Percentiles rank a stretch among this genome's conserved stretches.
phyloP scores from a whole-genome alignment of 1,140 invertebrate genomes.

The Teleopsis dalmanni region DNA sequence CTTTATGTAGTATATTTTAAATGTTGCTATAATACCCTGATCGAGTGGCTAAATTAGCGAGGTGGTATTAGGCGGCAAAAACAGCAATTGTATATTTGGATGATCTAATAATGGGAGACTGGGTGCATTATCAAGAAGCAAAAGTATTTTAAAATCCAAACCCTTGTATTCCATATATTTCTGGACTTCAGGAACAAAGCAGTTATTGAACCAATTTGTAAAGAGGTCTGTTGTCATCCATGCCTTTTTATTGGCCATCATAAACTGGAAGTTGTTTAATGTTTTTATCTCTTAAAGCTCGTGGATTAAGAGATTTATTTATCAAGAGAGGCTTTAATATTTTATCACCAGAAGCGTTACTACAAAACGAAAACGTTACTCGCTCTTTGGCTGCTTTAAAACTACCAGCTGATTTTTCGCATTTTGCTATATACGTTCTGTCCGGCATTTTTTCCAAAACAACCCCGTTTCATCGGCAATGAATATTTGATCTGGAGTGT shows the following conservation, averaged over 20 bases:
- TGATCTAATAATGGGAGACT: slow-evolving; percentile 30
- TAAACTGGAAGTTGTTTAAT: neutral
- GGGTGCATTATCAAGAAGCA: slow-evolving; percentile 46
- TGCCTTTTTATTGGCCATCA: slow-evolving; percentile 6
- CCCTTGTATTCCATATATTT: slow-evolving; percentile 19
- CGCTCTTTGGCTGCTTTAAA: no score
- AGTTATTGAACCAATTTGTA: slow-evolving; percentile 6
- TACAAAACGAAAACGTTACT: no score
- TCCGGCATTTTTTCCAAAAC: no score
- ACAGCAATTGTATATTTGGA: slow-evolving; percentile 40
- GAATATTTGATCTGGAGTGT: no score
- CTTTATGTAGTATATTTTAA: slow-evolving; percentile 38
- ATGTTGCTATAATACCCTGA: slow-evolving; percentile 31
- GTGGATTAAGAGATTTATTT: no score
- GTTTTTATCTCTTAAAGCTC: no score
- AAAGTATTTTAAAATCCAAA: slow-evolving; percentile 42
- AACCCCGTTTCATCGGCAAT: no score
- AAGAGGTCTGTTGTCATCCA: slow-evolving; percentile 4
- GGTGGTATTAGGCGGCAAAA: slow-evolving; percentile 19
- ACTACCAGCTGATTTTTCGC: no score
- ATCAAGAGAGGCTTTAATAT: no score
- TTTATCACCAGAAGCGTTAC: no score
- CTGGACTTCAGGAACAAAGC: slow-evolving; percentile 4
- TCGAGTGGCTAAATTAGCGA: slow-evolving; percentile 46
- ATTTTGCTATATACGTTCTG: no score